A percentile compares a stretch with the other conserved stretches of the same genome.
Evolutionary conservation across 1,140 invertebrate genomes (phyloP).

Genomic region (Euglossa dilemma): DNA sequence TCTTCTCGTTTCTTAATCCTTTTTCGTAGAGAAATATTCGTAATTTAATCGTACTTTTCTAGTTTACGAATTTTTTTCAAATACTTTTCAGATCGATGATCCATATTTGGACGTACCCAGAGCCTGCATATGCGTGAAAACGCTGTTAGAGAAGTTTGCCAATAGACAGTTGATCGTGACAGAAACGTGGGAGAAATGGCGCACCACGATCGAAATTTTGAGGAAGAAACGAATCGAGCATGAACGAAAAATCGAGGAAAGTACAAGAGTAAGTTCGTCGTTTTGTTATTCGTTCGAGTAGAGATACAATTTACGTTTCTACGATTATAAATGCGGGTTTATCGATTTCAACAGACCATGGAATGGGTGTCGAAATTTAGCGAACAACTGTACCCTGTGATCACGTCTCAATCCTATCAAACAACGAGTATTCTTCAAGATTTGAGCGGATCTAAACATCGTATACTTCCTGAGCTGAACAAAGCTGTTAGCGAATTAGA

Average conservation of each 20-base stretch:
- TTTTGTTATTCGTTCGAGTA: background rate
- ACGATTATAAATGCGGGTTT: background rate
- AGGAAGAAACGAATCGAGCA: conserved; percentile 87
- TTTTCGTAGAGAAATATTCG: too few relatives aligned
- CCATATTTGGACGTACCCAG: conserved; percentile 88
- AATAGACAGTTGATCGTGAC: conserved; percentile 86
- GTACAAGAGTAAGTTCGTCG: conserved; percentile 85
- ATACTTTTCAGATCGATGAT: conserved; percentile 86
- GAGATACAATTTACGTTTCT: background rate
- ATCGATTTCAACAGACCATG: conserved; percentile 85
- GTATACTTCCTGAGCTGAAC: conserved; percentile 85
- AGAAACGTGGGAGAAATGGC: conserved; percentile 88
- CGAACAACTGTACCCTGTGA: conserved; percentile 89
- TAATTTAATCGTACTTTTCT: too few relatives aligned
- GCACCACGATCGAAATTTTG: conserved; percentile 85
- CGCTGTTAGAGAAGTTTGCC: conserved; percentile 87
- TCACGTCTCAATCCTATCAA: conserved; percentile 85
- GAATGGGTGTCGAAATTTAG: conserved; percentile 89
- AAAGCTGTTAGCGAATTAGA: conserved; percentile 88
- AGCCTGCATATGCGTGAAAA: conserved; percentile 87
- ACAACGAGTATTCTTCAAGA: conserved; percentile 84
- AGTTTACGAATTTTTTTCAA: too few relatives aligned
- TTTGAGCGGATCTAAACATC: conserved; percentile 85
- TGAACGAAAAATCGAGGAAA: conserved; percentile 89
- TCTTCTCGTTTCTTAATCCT: too few relatives aligned